Percentiles rank a stretch among this genome's conserved stretches.
Conservation (phyloP, 2,113 vertebrate species). For the Eublepharis macularius region DNA sequence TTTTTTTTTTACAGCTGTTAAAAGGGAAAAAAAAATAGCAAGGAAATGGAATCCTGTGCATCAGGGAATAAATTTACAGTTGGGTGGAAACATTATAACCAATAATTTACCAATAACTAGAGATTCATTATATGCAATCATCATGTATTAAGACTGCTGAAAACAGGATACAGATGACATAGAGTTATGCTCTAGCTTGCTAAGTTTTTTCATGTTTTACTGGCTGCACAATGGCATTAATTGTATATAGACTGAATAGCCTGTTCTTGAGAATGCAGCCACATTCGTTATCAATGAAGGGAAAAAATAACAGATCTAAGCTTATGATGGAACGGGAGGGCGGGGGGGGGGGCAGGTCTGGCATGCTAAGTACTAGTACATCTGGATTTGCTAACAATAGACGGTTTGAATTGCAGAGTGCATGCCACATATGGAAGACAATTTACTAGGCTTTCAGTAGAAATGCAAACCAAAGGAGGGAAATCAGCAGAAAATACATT, state of each 20-base stretch:
- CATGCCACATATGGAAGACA: conserved; percentile 33
- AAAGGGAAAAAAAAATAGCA: background rate
- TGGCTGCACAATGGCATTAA: conserved; percentile 20
- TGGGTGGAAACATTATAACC: background rate
- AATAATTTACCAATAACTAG: background rate
- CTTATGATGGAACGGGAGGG: conserved; percentile 12
- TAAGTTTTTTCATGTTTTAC: conserved; percentile 8
- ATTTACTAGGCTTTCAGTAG: conserved; percentile 24
- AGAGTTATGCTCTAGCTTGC: background rate
- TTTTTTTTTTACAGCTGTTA: background rate
- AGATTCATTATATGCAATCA: background rate
- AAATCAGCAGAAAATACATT: conserved; percentile 19
- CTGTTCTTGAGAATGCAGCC: conserved; percentile 12
- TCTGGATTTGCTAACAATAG: conserved; percentile 43
- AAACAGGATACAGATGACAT: conserved; percentile 2
- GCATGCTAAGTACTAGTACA: conserved; percentile 36
- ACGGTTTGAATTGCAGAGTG: conserved; percentile 37
- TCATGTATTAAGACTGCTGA: conserved; percentile 7
- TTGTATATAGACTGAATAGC: conserved; percentile 8
- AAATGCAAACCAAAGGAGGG: conserved; percentile 41
- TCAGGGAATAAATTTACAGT: background rate
- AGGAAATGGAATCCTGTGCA: background rate
- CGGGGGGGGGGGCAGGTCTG: conserved; percentile 6
- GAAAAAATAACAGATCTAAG: conserved; percentile 36
- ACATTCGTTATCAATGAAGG: conserved; percentile 39